A percentile compares a stretch with the other conserved stretches of the same genome.
phyloP scores from a whole-genome alignment of 1,140 invertebrate genomes.

The Monomorium pharaonis region DNA sequence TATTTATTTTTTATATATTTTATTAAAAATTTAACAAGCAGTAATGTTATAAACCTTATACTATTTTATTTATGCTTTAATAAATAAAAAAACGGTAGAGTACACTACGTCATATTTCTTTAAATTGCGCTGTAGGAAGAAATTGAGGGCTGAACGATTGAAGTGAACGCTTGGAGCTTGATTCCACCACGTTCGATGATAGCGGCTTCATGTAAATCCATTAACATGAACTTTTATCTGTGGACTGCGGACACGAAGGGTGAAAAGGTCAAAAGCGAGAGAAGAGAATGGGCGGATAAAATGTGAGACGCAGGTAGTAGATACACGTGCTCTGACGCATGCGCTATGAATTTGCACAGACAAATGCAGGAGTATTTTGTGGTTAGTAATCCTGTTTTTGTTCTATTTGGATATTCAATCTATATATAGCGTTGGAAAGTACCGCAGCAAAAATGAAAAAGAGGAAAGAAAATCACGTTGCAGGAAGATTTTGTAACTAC shows the following conservation, averaged over 20 bases:
- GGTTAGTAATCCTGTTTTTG: background rate
- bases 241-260: slow-evolving; percentile 43
- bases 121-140: background rate
- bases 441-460: background rate
- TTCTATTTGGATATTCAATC: background rate
- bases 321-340: slow-evolving; percentile 33
- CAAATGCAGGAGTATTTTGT: slow-evolving; percentile 10
- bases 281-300: slow-evolving; percentile 58
- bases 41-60: background rate
- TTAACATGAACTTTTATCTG: slow-evolving; percentile 70
- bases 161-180: slow-evolving; percentile 43
- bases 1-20: background rate
- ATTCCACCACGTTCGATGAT: slow-evolving; percentile 62
- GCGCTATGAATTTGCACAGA: slow-evolving; percentile 23
- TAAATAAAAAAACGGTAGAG: background rate
- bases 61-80: background rate
- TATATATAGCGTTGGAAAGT: background rate
- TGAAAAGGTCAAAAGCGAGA: slow-evolving; percentile 71
- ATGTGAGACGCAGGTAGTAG: slow-evolving; percentile 42
- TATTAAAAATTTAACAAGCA: background rate
- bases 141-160: slow-evolving; percentile 27
- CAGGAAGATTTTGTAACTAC: background rate
- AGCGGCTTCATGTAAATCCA: slow-evolving; percentile 72
- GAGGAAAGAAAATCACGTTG: background rate
- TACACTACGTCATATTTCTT: background rate